Base-by-base conservation (phyloP, 1,140 invertebrate species). In the Doryteuthis pealeii region DNA sequence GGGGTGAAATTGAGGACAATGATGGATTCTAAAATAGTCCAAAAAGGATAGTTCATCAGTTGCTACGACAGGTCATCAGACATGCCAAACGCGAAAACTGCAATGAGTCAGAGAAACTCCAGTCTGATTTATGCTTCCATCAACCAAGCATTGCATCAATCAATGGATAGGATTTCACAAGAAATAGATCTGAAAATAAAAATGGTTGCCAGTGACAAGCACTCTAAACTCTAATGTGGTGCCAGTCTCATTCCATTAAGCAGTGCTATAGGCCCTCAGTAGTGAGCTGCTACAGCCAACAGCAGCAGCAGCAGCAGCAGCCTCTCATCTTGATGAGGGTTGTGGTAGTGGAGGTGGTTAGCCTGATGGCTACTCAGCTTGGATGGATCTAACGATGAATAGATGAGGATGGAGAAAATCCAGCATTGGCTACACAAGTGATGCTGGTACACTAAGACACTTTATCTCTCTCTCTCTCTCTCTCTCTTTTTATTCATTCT, bases 161-260 rank as follows among this genome's bases (percentile, higher is more conserved):
- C 58, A 62, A 62, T 62, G 58, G 58, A 62, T 62, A 62, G 58
- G 28, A 62, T 62, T 62, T 62, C 58, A 62, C 58, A 62, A 62
- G 35, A 62, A 62, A 62, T 62, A 62, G 58, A 62, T 62, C 58
- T 62, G 58, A 62, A 62, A 62, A 30, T 62, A 62, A 62, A 62
- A 62, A 62, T 62, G 58, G 58, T 30, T 26, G 58, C 58, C 28
- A 30, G 22, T 62, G 58, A 62, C 58, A 62, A 62, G 58, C 28
- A 62, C 58, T 62, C 58, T 62, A 62, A 62, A 62, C 58, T 30
- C 58, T 62, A 30, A 40, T 40, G 35, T 40, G 35, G 35, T 62
- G 58, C 22, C 28, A 26, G 58, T 62, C 28, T 62, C 58, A 62
- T 62, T 62, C 58, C 58, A 62, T 62, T 62, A 62, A 62, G 28